Evolutionary conservation across 2,113 vertebrate genomes (phyloP).

Genomic region (Microcebus lehilahytsara): DNA sequence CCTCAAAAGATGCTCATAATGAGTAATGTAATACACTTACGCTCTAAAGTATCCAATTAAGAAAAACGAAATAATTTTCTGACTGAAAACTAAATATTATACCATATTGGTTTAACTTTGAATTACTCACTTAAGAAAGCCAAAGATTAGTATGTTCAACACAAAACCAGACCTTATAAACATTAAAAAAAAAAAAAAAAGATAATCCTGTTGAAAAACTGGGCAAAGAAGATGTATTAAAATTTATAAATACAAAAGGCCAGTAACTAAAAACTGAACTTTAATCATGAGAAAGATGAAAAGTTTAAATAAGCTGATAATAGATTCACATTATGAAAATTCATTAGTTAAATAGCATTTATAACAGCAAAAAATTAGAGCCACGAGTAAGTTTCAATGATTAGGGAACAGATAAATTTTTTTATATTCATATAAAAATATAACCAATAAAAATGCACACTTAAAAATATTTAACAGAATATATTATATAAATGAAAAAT

Average conservation of each 20-base stretch:
- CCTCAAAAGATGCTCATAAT: neutral
- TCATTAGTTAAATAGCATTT: neutral
- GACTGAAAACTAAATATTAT: slow-evolving; percentile 18
- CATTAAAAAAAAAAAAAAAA: neutral
- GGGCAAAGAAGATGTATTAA: neutral
- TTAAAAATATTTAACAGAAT: neutral
- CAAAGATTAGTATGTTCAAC: neutral
- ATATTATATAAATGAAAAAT: neutral
- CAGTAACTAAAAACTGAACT: neutral
- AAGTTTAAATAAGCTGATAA: neutral
- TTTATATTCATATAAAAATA: neutral
- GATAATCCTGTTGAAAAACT: neutral
- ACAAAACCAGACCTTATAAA: neutral
- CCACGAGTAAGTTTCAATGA: neutral
- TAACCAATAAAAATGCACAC: neutral
- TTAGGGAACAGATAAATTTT: neutral
- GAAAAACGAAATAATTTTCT: neutral
- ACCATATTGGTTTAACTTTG: neutral
- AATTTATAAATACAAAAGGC: neutral
- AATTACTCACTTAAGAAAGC: neutral
- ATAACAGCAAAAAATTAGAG: neutral
- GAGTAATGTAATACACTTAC: neutral
- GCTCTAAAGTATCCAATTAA: neutral
- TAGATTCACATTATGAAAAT: neutral
- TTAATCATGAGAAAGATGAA: neutral